Percentiles rank a stretch among this genome's conserved stretches.
Conservation (phyloP, 2,888 invertebrate genomes). For the Clepsis dumicolana region DNA sequence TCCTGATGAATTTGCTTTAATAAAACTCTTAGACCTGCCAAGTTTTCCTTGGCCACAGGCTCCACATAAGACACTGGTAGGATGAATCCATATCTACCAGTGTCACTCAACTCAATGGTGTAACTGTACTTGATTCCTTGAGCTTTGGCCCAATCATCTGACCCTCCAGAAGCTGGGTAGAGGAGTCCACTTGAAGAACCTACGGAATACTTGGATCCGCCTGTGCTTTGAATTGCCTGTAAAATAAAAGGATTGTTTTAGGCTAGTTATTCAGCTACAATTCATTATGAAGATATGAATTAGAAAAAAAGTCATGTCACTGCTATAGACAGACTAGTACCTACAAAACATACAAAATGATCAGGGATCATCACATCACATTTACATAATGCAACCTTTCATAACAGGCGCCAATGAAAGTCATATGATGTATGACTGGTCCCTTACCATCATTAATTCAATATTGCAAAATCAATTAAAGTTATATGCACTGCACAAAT, state of each 20-base stretch:
- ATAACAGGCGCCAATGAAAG: no score
- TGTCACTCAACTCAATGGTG: constrained; percentile 95
- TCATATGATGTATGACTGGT: no score
- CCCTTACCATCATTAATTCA: no score
- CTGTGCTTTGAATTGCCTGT: constrained; percentile 86
- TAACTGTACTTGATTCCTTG: constrained; percentile 94
- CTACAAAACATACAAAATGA: no score
- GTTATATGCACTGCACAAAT: no score
- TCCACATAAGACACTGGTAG: constrained; percentile 92
- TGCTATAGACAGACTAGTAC: no score
- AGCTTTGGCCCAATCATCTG: constrained; percentile 97
- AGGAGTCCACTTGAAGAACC: constrained; percentile 92
- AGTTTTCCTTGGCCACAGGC: constrained; percentile 91
- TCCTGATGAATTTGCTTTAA: constrained; percentile 61
- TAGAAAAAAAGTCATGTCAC: background rate
- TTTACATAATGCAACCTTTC: background rate
- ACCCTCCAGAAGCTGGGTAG: constrained; percentile 93
- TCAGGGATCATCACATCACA: no score
- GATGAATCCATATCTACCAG: constrained; percentile 94
- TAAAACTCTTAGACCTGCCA: constrained; percentile 89
- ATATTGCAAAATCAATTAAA: no score
- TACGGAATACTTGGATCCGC: constrained; percentile 89
- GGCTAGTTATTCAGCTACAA: background rate
- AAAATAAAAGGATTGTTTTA: constrained; percentile 48
- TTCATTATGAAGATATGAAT: background rate